Percentiles rank a stretch among this genome's conserved stretches.
Conservation (phyloP, 2,797 vertebrate species). For the Threskiornis aethiopicus region DNA sequence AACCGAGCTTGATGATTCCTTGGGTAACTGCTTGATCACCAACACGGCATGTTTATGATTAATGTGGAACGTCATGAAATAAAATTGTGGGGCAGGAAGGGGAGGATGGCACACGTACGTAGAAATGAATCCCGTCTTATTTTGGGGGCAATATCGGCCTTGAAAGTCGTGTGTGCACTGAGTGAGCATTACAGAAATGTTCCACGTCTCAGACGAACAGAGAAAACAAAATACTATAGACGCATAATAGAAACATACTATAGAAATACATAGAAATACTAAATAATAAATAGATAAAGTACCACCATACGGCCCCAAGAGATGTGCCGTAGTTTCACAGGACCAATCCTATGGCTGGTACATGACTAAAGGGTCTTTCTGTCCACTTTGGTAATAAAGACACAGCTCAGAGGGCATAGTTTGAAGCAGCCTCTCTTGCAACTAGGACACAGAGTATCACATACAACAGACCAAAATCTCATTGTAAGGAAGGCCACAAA, state of each 20-base stretch:
- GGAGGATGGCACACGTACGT: fast-evolving
- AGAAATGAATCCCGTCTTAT: not conserved
- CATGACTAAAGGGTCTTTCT: not conserved
- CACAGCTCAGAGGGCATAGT: not conserved
- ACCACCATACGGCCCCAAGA: not conserved
- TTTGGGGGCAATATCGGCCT: not conserved
- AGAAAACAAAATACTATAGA: not conserved
- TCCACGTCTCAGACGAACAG: not conserved
- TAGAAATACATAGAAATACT: not conserved
- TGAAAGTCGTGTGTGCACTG: not conserved
- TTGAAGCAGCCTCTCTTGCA: not conserved
- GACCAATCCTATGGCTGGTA: not conserved
- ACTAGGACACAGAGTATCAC: not conserved
- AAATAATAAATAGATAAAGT: not conserved
- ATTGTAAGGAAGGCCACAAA: not conserved
- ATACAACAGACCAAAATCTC: not conserved
- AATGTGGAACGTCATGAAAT: not conserved
- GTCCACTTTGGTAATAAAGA: not conserved
- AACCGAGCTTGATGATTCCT: not conserved
- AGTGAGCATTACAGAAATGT: not conserved
- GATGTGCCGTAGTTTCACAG: not conserved
- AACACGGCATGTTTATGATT: not conserved
- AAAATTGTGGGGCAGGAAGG: not conserved
- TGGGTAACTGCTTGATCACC: not conserved
- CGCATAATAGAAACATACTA: not conserved